These are phyloP conservation scores for Caenorhabditis drosophilae DNA, from an alignment of 2,888 invertebrate species.

Conservation along the genomic window DNA sequence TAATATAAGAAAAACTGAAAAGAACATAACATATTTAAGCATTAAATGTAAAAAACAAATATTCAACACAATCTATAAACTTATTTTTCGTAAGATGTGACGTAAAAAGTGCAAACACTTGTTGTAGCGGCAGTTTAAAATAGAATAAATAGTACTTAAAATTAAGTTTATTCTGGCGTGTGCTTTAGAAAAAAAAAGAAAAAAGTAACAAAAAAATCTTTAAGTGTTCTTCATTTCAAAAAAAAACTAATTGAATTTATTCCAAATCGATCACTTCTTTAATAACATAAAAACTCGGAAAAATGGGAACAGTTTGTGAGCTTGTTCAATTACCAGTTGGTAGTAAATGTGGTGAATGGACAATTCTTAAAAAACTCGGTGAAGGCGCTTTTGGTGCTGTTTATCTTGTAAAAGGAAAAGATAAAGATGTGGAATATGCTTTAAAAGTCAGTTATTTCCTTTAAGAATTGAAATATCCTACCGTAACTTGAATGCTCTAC, in stretches of 20 bases:
- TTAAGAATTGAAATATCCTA: no score
- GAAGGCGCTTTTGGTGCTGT: slow-evolving; percentile 59
- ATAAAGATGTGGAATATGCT: slow-evolving; percentile 43
- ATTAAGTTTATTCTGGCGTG: no score
- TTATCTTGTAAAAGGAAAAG: slow-evolving; percentile 43
- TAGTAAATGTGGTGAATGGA: slow-evolving; percentile 45
- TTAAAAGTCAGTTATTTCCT: slow-evolving; percentile 28
- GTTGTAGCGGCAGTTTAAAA: neutral
- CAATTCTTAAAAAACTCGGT: slow-evolving; percentile 48
- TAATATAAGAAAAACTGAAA: no score
- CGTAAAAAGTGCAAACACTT: neutral
- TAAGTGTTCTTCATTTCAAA: no score
- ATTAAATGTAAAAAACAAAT: no score
- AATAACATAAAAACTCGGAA: neutral
- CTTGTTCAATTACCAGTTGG: slow-evolving; percentile 38
- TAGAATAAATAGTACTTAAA: no score
- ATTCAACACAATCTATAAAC: no score
- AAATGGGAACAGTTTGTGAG: slow-evolving; percentile 37
- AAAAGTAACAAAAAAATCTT: no score
- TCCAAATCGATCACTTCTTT: slow-evolving; percentile 1
- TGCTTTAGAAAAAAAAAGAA: no score
- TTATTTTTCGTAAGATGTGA: neutral
- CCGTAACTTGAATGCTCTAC: neutral
- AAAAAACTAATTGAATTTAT: no score
- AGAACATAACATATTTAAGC: no score